These are phyloP conservation scores for Tinamus major DNA, from an alignment of 2,797 vertebrate genomes.

Conservation along the genomic window DNA sequence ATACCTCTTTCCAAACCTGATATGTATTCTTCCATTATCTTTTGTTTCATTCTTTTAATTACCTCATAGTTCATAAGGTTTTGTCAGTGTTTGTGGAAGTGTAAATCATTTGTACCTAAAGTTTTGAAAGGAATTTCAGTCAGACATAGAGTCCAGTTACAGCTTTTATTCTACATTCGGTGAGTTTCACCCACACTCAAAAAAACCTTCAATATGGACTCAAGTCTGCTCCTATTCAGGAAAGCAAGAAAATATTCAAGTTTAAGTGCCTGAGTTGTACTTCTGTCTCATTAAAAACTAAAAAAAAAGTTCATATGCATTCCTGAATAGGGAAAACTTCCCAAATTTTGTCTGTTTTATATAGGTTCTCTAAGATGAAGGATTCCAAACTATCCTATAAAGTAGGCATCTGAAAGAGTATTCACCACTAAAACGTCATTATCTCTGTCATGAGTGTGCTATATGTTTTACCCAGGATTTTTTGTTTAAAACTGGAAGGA, in stretches of 20 bases:
- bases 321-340: neutral
- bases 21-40: constrained; percentile 54
- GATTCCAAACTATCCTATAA: neutral
- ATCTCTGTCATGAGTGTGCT: neutral
- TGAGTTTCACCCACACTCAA: neutral
- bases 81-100: constrained; percentile 25
- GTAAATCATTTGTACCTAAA: constrained; percentile 38
- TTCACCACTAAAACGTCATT: neutral
- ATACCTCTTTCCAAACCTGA: constrained; percentile 40
- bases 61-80: constrained; percentile 24
- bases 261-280: neutral
- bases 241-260: neutral
- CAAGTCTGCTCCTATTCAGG: neutral
- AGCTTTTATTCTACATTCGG: neutral
- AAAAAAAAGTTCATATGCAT: neutral
- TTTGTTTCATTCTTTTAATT: constrained; percentile 51
- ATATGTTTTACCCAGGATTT: neutral
- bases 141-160: neutral
- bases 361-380: neutral
- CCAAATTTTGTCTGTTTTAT: neutral
- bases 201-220: constrained; percentile 31
- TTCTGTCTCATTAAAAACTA: neutral
- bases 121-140: constrained; percentile 22
- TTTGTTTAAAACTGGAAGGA: neutral
- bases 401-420: neutral